Percentiles rank a stretch among this genome's conserved stretches.
These are phyloP conservation scores for Gasteruption jaculator DNA, from an alignment of 2,888 invertebrate genomes.

Conservation along the genomic window DNA sequence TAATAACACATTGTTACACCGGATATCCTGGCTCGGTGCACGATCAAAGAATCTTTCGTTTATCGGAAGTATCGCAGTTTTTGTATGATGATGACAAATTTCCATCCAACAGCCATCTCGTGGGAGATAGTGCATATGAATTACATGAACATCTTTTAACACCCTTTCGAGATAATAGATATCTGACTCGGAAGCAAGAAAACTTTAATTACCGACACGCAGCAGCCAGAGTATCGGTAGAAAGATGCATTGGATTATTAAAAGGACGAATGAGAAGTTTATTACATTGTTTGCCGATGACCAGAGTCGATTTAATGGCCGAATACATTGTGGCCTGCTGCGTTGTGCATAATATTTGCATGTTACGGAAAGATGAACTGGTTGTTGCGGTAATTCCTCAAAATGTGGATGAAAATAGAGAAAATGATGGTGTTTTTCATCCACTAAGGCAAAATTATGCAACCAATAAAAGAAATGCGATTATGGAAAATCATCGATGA, in stretches of 20 bases:
- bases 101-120: conserved; percentile 20
- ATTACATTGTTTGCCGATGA: conserved; percentile 24
- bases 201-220: conserved; percentile 25
- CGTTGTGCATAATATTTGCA: conserved; percentile 29
- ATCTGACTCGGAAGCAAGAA: conserved; percentile 1
- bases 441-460: conserved; percentile 2
- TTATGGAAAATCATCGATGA: too few relatives aligned
- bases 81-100: conserved; percentile 20
- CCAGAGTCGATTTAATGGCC: conserved; percentile 26
- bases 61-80: conserved; percentile 22
- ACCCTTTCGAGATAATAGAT: conserved; percentile 20
- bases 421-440: conserved; percentile 1
- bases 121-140: conserved; percentile 23
- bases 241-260: too few relatives aligned
- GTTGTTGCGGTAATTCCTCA: neutral
- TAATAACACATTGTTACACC: conserved; percentile 24
- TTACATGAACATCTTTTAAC: conserved; percentile 17
- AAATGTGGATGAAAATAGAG: neutral
- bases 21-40: conserved; percentile 27
- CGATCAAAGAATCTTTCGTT: conserved; percentile 24
- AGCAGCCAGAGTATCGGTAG: conserved; percentile 22
- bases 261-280: conserved; percentile 27
- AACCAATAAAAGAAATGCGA: conserved; percentile 6
- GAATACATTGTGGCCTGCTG: conserved; percentile 28
- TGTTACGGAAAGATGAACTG: conserved; percentile 19